Base-by-base conservation (phyloP, 1,140 invertebrate genomes). In the Drosophila ironensis region DNA sequence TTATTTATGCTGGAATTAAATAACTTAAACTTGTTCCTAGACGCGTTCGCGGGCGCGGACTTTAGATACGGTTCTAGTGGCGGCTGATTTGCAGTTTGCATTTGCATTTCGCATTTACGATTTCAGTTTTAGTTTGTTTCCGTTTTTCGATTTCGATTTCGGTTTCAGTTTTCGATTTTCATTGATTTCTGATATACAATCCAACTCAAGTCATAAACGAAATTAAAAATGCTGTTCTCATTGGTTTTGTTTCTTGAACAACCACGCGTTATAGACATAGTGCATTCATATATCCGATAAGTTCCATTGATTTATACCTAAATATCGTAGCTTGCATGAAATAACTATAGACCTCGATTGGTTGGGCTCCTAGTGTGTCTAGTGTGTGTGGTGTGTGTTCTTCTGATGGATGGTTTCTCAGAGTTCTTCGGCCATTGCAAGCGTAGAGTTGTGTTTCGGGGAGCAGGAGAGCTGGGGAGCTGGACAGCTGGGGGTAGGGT, bases 1-100 rank as follows among this genome's bases (percentile, higher is more conserved):
- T 84, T 75, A 77, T 84, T 86, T 86, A 84, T 78, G 80, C 75
- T 86, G 80, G 81, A 86, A 86, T 86, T 86, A 86, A 86, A 86
- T 86, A 86, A 86, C 71, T 86, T 84, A 84, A 84, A 82, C 74
- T 72, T 84, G 70, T 80, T 86, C 42, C 71, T 86, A 80, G 54
- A 86, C 64, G 70, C 63, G 63, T 44, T 78, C 37, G 40, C 37
- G 52, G 52, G 56, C 63, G 74, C 74, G 61, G 45, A 61, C 47
- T 71, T 70, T 72, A 28, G 51, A 66, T 84, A 78, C 75, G 77
- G 68, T 82, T 73, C 73, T 82, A 78, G 77, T 81, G 77, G 80
- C 80, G 59, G 57, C 63, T 73, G 57, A 61, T 74, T 54, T 67
- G 41, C 40, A 11, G 27, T 42, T 56, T 46, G 38, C 41, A 50